phyloP scores from a whole-genome alignment of 1,140 invertebrate genomes.

The Aricia agestis region DNA sequence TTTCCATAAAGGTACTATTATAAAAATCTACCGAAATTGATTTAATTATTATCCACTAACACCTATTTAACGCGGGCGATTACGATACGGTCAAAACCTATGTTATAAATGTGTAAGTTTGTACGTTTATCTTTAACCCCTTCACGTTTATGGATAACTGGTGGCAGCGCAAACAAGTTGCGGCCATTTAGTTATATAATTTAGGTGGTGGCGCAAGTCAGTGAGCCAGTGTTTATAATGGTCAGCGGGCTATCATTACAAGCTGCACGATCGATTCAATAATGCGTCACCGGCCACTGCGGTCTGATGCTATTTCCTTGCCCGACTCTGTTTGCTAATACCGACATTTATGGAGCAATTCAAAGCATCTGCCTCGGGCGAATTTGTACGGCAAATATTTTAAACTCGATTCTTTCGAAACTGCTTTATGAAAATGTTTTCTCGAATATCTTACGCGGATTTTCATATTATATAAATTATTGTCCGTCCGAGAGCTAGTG shows the following conservation, averaged over 20 bases:
- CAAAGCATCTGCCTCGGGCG: slow-evolving; percentile 5
- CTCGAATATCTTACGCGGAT: background rate
- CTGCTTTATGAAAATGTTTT: slow-evolving; percentile 5
- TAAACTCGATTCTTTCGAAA: slow-evolving; percentile 11
- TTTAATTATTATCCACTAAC: too few relatives aligned
- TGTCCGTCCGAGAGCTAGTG: too few relatives aligned
- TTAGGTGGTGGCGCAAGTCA: slow-evolving; percentile 4
- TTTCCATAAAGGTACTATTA: too few relatives aligned
- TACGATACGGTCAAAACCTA: too few relatives aligned
- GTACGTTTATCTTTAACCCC: too few relatives aligned
- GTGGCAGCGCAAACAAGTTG: too few relatives aligned
- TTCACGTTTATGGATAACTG: too few relatives aligned
- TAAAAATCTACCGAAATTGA: too few relatives aligned
- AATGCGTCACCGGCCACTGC: slow-evolving; percentile 14
- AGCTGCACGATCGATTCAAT: slow-evolving; percentile 25
- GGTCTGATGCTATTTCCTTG: slow-evolving; percentile 11
- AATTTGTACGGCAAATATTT: slow-evolving; percentile 10
- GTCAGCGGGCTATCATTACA: slow-evolving; percentile 29
- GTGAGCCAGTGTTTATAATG: slow-evolving; percentile 28
- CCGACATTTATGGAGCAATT: slow-evolving; percentile 13
- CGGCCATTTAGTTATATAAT: background rate
- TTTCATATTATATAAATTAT: too few relatives aligned
- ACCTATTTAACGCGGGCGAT: too few relatives aligned
- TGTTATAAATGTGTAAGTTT: too few relatives aligned
- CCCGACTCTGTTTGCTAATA: slow-evolving; percentile 11